Evolutionary conservation across 2,888 invertebrate species (phyloP), one percentile per base, ranked within the genome.

Genomic region (Tricholauxania praeusta): DNA sequence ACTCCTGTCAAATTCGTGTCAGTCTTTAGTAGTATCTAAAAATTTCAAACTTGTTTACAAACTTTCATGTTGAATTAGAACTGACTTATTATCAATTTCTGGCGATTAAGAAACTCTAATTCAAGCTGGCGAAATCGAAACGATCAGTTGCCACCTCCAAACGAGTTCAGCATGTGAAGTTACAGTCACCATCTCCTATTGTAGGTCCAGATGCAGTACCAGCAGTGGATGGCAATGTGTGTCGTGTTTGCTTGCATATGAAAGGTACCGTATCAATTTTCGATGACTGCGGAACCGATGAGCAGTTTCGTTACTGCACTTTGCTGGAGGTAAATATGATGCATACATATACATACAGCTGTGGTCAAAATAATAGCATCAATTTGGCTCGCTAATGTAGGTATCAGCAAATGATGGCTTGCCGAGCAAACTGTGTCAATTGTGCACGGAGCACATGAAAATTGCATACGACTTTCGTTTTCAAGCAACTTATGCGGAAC

Each of bases 381-480:
- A 28, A 28, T 28, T 28, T 28, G 28, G 28, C 28, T 28, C 28
- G 28, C 28, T 28, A 28, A 28, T 51, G 0, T 52, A 78, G 78
- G 74, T 74, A 3, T 57, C 69, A 2, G 65, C 62, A 57, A 60
- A 76, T 14, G 78, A 78, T 77, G 79, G 79, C 22, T 72, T 77
- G 1, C 79, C 78, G 7, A 73, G 67, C 0, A 78, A 78, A 49
- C 71, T 79, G 2, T 79, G 79, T 32, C 73, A 69, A 28, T 74
- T 73, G 51, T 79, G 78, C 65, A 74, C 76, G 12, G 75, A 78
- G n/a, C 74, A 77, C 47, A 59, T 78, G 8, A 76, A 75, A 51
- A 75, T 76, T 59, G 74, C 77, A 14, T 78, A 79, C 32, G 78
- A 79, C 12, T 79, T 79, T 69, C 79, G 79, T 12, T 79, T 77